A percentile compares a stretch with the other conserved stretches of the same genome.
Evolutionary conservation across 2,113 vertebrate species (phyloP).

Genomic region (Lutjanus erythropterus): DNA sequence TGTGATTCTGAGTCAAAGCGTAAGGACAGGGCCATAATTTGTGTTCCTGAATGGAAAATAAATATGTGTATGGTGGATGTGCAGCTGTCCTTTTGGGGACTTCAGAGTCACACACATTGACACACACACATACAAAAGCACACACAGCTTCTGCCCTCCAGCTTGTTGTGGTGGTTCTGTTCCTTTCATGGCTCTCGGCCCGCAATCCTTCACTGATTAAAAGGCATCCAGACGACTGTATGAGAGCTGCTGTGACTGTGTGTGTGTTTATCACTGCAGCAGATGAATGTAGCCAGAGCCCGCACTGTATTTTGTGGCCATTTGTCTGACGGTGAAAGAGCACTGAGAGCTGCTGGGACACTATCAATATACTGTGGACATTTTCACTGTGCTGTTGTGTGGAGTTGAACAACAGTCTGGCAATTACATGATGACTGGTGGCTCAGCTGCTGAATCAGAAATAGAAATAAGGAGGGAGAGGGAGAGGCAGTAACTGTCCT

Average conservation of each 20-base stretch:
- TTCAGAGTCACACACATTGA: constrained; percentile 6
- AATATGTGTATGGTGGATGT: not conserved
- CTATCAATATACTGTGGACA: not conserved
- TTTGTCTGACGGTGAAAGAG: constrained; percentile 41
- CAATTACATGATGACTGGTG: constrained; percentile 3
- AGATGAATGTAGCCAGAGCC: not conserved
- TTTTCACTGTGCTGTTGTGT: constrained; percentile 15
- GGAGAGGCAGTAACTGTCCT: not conserved
- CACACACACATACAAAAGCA: not conserved
- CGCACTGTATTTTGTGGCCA: constrained; percentile 27
- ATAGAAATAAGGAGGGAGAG: not conserved
- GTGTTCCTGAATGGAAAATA: not conserved
- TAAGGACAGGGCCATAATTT: not conserved
- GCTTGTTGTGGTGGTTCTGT: constrained; percentile 14
- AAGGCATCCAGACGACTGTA: constrained; percentile 28
- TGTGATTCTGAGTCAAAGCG: constrained; percentile 4
- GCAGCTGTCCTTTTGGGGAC: not conserved
- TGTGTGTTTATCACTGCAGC: not conserved
- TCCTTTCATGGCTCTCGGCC: constrained; percentile 14
- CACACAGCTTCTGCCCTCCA: constrained; percentile 14
- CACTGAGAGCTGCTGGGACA: constrained; percentile 13
- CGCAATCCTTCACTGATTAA: constrained; percentile 37
- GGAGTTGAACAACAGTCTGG: not conserved
- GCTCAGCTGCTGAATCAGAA: not conserved
- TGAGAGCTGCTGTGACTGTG: not conserved